Conservation (phyloP, 2,797 vertebrate species). For the Sebastolobus altivelis region DNA sequence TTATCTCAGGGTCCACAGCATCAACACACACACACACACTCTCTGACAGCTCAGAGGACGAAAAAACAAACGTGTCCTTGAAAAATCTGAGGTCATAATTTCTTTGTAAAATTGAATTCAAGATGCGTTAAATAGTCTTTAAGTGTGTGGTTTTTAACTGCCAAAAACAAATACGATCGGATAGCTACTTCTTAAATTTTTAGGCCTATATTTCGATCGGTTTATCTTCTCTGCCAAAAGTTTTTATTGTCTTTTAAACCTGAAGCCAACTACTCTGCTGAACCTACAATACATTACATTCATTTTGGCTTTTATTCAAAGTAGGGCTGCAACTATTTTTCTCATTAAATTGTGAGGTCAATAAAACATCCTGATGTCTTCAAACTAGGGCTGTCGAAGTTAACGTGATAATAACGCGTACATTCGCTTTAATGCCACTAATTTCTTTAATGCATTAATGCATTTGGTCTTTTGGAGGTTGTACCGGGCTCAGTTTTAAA, state of each 20-base stretch:
- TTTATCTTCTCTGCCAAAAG: not conserved
- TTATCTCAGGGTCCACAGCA: constrained; percentile 54
- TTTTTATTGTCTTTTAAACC: not conserved
- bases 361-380: not conserved
- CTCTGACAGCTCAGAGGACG: constrained; percentile 23
- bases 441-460: too few species aligned
- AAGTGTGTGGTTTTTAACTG: not conserved
- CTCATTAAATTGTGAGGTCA: not conserved
- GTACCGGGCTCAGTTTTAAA: too few species aligned
- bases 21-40: constrained; percentile 23
- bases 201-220: not conserved
- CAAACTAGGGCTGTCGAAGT: too few species aligned
- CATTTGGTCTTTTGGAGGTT: too few species aligned
- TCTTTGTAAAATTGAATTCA: not conserved
- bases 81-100: not conserved
- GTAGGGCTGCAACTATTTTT: not conserved
- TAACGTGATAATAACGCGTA: too few species aligned
- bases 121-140: not conserved
- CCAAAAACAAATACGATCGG: not conserved
- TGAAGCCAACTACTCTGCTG: not conserved
- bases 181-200: not conserved
- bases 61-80: not conserved
- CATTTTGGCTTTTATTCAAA: not conserved
- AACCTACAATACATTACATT: not conserved
- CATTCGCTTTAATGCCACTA: too few species aligned